Conservation (phyloP, 2,888 invertebrate genomes). For the Calameuta idolon region DNA sequence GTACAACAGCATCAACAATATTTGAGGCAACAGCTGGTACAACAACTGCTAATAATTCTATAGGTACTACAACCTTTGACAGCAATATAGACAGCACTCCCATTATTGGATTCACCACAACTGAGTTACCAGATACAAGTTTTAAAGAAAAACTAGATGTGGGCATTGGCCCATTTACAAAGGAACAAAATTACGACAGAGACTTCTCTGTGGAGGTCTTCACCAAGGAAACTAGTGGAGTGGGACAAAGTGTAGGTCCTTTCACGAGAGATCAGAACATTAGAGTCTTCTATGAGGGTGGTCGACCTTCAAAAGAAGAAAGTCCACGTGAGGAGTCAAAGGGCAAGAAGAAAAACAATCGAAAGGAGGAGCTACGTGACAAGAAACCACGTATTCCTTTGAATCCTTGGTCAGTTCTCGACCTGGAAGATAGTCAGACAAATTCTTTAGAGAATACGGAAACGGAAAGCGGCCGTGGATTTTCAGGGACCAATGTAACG, state of each 20-base stretch:
- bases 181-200: constrained; percentile 56
- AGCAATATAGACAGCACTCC: constrained; percentile 25
- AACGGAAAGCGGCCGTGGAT: constrained; percentile 57
- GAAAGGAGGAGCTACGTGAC: constrained; percentile 3
- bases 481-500: constrained; percentile 39
- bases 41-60: constrained; percentile 20
- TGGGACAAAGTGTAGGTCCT: constrained; percentile 54
- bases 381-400: constrained; percentile 29
- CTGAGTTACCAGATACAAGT: constrained; percentile 32
- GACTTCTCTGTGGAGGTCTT: constrained; percentile 34
- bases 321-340: not conserved
- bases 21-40: constrained; percentile 4
- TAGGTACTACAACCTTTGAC: constrained; percentile 22
- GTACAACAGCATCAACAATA: constrained; percentile 34
- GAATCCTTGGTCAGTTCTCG: constrained; percentile 57
- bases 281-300: constrained; percentile 26
- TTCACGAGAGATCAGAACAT: constrained; percentile 59
- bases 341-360: not conserved
- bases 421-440: constrained; percentile 56
- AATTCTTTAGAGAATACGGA: constrained; percentile 58
- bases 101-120: constrained; percentile 15
- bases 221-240: constrained; percentile 32
- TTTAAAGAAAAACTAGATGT: constrained; percentile 35
- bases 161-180: constrained; percentile 58
- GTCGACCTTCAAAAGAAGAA: not conserved